phyloP scores from a whole-genome alignment of 2,113 vertebrate species.

The Saccopteryx leptura region DNA sequence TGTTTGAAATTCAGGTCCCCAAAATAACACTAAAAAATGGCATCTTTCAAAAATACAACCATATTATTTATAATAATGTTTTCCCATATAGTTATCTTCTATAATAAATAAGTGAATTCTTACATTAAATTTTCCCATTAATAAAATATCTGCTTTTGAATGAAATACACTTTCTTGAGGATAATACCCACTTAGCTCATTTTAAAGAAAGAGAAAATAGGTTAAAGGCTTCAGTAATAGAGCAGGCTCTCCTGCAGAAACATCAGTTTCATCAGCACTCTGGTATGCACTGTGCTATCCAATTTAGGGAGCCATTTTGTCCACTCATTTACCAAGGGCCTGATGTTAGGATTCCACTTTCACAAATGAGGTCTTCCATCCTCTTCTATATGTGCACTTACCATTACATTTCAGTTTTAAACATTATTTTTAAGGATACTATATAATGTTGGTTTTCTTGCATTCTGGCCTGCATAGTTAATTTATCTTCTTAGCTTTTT shows the following conservation, averaged over 20 bases:
- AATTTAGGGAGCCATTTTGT: slow-evolving; percentile 85
- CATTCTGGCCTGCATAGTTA: slow-evolving; percentile 46
- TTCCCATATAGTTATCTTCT: slow-evolving; percentile 31
- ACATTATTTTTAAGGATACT: slow-evolving; percentile 41
- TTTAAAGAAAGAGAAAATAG: slow-evolving; percentile 73
- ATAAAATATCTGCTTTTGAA: slow-evolving; percentile 67
- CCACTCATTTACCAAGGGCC: slow-evolving; percentile 80
- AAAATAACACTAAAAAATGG: slow-evolving; percentile 45
- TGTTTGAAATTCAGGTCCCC: neutral
- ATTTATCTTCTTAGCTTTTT: slow-evolving; percentile 65
- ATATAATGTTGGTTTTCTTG: slow-evolving; percentile 31
- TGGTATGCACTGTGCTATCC: slow-evolving; percentile 80
- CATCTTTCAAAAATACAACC: slow-evolving; percentile 49
- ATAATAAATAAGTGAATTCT: slow-evolving; percentile 52
- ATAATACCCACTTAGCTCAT: slow-evolving; percentile 60
- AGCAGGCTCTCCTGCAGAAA: slow-evolving; percentile 60
- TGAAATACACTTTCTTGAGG: slow-evolving; percentile 64
- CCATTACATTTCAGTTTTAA: slow-evolving; percentile 57
- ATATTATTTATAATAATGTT: slow-evolving; percentile 41
- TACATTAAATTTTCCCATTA: slow-evolving; percentile 68
- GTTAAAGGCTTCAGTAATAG: slow-evolving; percentile 79
- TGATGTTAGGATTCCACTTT: slow-evolving; percentile 76
- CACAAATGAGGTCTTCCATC: slow-evolving; percentile 65
- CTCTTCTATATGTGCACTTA: slow-evolving; percentile 62
- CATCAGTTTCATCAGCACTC: slow-evolving; percentile 86